Conservation (phyloP, 2,113 vertebrate genomes). For the Zosterops borbonicus region DNA sequence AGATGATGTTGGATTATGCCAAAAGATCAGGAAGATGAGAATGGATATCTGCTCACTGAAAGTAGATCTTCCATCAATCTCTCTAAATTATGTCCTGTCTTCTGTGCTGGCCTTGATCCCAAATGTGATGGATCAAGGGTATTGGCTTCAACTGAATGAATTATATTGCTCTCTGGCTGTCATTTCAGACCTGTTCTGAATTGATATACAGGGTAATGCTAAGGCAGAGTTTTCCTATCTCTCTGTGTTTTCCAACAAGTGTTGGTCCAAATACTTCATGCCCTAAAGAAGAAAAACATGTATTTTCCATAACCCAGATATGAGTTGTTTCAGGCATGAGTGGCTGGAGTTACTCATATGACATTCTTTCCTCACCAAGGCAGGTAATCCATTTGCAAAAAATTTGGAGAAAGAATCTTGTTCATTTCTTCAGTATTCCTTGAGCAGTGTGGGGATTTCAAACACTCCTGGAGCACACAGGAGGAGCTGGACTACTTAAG, state of each 20-base stretch:
- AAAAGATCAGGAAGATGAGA: neutral
- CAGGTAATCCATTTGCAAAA: neutral
- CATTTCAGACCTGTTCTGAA: neutral
- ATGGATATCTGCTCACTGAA: neutral
- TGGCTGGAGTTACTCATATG: neutral
- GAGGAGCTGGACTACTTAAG: neutral
- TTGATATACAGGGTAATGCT: neutral
- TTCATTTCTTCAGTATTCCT: neutral
- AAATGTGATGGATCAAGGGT: neutral
- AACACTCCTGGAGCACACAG: fast-evolving
- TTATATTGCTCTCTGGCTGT: neutral
- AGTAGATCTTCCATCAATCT: constrained; percentile 3
- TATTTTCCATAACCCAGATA: neutral
- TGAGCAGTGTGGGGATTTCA: neutral
- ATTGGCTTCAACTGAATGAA: neutral
- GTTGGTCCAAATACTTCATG: neutral
- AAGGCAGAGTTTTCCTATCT: neutral
- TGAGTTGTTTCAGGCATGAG: neutral
- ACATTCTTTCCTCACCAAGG: neutral
- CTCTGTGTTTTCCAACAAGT: neutral
- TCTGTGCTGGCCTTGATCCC: neutral
- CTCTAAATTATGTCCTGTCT: neutral
- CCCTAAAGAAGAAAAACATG: neutral
- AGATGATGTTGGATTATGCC: neutral
- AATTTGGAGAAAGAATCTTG: neutral